These are phyloP conservation scores for Meloe dianella DNA, from an alignment of 2,888 invertebrate species.

Conservation along the genomic window DNA sequence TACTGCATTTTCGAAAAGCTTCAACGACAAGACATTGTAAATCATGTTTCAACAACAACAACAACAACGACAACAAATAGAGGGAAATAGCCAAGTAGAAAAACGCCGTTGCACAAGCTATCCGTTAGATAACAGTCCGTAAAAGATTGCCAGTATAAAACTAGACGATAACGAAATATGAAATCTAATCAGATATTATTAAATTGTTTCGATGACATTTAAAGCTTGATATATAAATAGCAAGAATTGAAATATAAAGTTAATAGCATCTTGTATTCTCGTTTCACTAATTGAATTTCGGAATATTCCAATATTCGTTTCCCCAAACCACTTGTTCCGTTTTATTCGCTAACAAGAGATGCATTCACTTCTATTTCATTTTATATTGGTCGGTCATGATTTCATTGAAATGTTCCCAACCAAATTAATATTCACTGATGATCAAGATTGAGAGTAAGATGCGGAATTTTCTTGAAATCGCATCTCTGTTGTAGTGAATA, in stretches of 20 bases:
- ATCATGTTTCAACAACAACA: conserved; percentile 47
- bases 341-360: conserved; percentile 15
- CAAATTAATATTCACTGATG: no score
- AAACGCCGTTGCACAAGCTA: neutral
- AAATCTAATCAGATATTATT: neutral
- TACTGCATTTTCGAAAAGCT: neutral
- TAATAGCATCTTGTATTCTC: conserved; percentile 25
- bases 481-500: neutral
- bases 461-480: no score
- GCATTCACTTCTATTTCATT: conserved; percentile 27
- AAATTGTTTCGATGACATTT: neutral
- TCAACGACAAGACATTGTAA: conserved; percentile 39
- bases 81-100: neutral
- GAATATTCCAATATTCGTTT: conserved; percentile 26
- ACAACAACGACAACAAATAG: neutral
- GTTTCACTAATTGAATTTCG: conserved; percentile 27
- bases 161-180: neutral
- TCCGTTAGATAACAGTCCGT: neutral
- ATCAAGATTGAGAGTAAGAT: no score
- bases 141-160: neutral
- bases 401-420: no score
- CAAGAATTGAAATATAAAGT: conserved; percentile 18
- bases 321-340: conserved; percentile 20
- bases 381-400: no score
- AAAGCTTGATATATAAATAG: neutral